Evolutionary conservation across 2,888 invertebrate species (phyloP).

Genomic region (Linnaemya tessellans): DNA sequence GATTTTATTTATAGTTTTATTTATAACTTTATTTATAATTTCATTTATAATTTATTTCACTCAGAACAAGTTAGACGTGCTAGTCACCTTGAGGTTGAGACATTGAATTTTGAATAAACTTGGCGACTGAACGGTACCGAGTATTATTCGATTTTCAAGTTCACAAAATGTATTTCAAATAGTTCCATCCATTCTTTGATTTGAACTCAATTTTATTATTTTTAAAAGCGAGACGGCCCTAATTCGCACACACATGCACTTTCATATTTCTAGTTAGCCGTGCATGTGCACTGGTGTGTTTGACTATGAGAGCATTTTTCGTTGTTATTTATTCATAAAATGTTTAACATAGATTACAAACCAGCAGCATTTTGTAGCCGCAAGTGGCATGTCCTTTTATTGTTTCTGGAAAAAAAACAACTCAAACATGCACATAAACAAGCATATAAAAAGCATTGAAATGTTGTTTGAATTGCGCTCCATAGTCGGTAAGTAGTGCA

Average conservation of each 20-base stretch:
- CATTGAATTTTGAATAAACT: no score
- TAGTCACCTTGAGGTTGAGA: no score
- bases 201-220: no score
- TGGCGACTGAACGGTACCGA: no score
- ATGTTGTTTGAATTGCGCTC: slow-evolving; percentile 32
- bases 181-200: no score
- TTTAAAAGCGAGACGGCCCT: no score
- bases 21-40: no score
- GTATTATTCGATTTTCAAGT: no score
- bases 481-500: slow-evolving; percentile 21
- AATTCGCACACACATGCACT: not conserved
- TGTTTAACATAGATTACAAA: slow-evolving; percentile 72
- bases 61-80: no score
- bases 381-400: slow-evolving; percentile 73
- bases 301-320: slow-evolving; percentile 53
- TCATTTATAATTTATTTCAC: no score
- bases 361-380: slow-evolving; percentile 71
- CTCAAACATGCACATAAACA: slow-evolving; percentile 21
- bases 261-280: not conserved
- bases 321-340: slow-evolving; percentile 72
- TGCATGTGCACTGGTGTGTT: slow-evolving; percentile 17
- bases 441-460: slow-evolving; percentile 37
- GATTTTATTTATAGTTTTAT: no score
- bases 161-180: no score
- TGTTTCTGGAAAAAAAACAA: slow-evolving; percentile 59